Conservation (phyloP, 1,140 invertebrate species). For the Lucilia cuprina region DNA sequence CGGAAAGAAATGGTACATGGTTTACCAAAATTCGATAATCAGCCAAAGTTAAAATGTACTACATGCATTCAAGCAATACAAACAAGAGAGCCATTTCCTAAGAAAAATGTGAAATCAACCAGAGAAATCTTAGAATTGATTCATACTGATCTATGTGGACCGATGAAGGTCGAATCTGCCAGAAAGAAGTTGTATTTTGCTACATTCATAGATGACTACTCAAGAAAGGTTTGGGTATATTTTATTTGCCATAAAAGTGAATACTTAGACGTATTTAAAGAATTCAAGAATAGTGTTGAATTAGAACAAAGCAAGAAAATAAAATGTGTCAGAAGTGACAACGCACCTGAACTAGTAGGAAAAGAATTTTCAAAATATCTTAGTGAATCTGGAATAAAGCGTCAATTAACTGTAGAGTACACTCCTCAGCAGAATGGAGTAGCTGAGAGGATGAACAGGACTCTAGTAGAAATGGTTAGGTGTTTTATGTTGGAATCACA, state of each 20-base stretch:
- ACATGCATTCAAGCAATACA: not conserved
- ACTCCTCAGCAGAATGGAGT: slow-evolving; percentile 59
- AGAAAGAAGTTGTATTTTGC: slow-evolving; percentile 55
- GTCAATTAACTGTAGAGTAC: slow-evolving; percentile 46
- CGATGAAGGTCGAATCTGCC: slow-evolving; percentile 51
- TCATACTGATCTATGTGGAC: slow-evolving; percentile 43
- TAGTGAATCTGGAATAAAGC: slow-evolving; percentile 38
- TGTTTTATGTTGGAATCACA: slow-evolving; percentile 47
- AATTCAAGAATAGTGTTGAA: slow-evolving; percentile 38
- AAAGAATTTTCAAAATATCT: slow-evolving; percentile 41
- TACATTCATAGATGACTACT: slow-evolving; percentile 60
- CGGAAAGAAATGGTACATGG: not conserved
- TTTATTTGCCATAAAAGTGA: slow-evolving; percentile 51
- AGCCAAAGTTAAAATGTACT: no score
- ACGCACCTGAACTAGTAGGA: slow-evolving; percentile 55
- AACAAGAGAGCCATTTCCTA: not conserved
- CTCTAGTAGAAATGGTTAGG: slow-evolving; percentile 45
- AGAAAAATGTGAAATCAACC: slow-evolving; percentile 39
- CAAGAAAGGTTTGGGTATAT: slow-evolving; percentile 50
- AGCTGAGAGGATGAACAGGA: slow-evolving; percentile 47
- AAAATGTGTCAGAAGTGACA: slow-evolving; percentile 49
- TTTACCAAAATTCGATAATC: not conserved
- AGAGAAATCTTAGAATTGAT: not conserved
- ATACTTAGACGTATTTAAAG: slow-evolving; percentile 24
- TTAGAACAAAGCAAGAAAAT: slow-evolving; percentile 46